A percentile compares a stretch with the other conserved stretches of the same genome.
Conservation (phyloP, 2,797 vertebrate species). For the Lithobates pipiens region DNA sequence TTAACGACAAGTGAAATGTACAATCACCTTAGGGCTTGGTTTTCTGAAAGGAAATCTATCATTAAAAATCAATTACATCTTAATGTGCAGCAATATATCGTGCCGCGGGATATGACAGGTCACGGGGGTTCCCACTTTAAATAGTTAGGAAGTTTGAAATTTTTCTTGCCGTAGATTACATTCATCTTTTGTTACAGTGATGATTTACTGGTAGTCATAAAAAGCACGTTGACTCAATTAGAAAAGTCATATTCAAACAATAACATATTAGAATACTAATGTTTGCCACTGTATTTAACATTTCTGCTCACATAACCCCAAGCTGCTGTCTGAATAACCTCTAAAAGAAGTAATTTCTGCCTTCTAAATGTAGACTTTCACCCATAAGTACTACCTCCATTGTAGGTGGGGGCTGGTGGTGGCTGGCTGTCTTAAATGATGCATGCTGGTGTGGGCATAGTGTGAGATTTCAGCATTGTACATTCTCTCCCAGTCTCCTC, state of each 20-base stretch:
- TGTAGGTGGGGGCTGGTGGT: too few relatives aligned
- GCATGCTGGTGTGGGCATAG: too few relatives aligned
- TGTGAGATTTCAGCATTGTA: too few relatives aligned
- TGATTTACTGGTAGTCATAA: not conserved
- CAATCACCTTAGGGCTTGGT: slow-evolving; percentile 16
- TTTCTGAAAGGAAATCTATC: slow-evolving; percentile 38
- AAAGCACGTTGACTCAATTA: not conserved
- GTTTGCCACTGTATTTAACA: not conserved
- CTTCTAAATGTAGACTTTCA: not conserved
- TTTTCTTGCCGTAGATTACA: not conserved
- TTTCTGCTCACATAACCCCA: not conserved
- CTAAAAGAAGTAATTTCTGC: not conserved
- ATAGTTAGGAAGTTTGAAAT: not conserved
- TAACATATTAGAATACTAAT: not conserved
- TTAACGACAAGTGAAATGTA: slow-evolving; percentile 46
- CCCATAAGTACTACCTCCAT: too few relatives aligned
- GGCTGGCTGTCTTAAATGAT: too few relatives aligned
- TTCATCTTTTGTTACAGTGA: not conserved
- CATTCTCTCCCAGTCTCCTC: too few relatives aligned
- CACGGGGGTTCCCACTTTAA: slow-evolving; percentile 22
- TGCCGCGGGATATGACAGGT: slow-evolving; percentile 31
- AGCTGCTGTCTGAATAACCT: not conserved
- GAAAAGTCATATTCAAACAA: not conserved
- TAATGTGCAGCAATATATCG: slow-evolving; percentile 25
- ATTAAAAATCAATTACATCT: slow-evolving; percentile 50